phyloP scores from a whole-genome alignment of 2,797 vertebrate genomes.

The Discoglossus pictus region DNA sequence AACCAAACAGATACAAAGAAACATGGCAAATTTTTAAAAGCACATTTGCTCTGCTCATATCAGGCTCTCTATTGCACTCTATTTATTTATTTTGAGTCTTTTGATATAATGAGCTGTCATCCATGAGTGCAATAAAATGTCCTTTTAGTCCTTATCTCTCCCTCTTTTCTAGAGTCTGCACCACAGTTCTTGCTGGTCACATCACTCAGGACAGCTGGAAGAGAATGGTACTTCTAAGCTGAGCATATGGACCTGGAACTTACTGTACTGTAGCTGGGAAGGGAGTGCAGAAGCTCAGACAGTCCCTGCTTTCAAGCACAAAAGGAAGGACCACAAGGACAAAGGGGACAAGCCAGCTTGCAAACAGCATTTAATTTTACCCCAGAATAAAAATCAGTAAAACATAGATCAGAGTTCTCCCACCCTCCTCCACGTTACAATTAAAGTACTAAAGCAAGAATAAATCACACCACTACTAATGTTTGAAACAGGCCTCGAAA shows the following conservation, averaged over 20 bases:
- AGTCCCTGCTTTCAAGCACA: conserved; percentile 65
- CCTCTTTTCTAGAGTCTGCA: conserved; percentile 68
- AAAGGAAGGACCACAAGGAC: conserved; percentile 57
- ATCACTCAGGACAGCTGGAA: conserved; percentile 63
- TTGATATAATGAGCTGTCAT: conserved; percentile 59
- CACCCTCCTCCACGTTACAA: conserved; percentile 57
- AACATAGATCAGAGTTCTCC: conserved; percentile 64
- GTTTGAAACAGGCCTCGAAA: conserved; percentile 49
- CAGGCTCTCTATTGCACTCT: conserved; percentile 64
- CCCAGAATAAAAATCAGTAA: conserved; percentile 63
- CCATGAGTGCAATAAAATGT: conserved; percentile 60
- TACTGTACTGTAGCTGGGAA: conserved; percentile 55
- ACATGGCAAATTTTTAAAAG: conserved; percentile 61
- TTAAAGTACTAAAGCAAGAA: conserved; percentile 35
- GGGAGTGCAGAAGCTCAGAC: conserved; percentile 60
- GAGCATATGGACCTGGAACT: conserved; percentile 60
- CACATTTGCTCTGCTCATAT: conserved; percentile 51
- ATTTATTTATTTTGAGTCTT: conserved; percentile 30
- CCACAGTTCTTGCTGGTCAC: conserved; percentile 64
- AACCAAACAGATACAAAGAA: conserved; percentile 64
- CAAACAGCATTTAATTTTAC: conserved; percentile 68
- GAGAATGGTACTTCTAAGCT: conserved; percentile 66
- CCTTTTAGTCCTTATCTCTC: conserved; percentile 62
- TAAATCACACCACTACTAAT: conserved; percentile 46
- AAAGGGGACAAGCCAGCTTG: conserved; percentile 59